Evolutionary conservation across 2,797 vertebrate genomes (phyloP).

Genomic region (Clarias fuscus): DNA sequence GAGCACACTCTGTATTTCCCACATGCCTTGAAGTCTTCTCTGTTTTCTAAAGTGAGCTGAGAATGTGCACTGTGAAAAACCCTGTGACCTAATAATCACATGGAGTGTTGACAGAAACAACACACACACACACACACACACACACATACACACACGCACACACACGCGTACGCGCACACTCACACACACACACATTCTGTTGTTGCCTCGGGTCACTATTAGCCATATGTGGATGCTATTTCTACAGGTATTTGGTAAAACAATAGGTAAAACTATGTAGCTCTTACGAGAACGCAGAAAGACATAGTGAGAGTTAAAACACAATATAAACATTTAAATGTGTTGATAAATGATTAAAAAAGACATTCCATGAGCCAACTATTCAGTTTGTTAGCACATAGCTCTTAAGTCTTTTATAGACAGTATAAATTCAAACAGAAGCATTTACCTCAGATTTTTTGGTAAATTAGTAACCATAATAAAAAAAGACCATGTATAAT

Average conservation of each 20-base stretch:
- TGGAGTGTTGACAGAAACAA: background rate
- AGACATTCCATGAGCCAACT: background rate
- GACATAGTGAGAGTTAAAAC: background rate
- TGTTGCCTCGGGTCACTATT: background rate
- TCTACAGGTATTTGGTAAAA: background rate
- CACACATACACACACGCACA: slow-evolving; percentile 5
- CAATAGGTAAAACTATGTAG: background rate
- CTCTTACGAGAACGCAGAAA: background rate
- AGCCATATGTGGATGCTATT: background rate
- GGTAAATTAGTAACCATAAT: background rate
- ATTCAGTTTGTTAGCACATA: background rate
- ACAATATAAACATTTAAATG: background rate
- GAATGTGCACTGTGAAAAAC: slow-evolving; percentile 24
- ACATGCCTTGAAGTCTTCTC: slow-evolving; percentile 13
- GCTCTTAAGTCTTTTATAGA: background rate
- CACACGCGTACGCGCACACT: background rate
- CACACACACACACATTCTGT: background rate
- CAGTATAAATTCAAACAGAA: background rate
- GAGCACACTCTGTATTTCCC: background rate
- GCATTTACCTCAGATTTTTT: background rate
- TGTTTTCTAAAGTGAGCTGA: background rate
- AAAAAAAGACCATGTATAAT: background rate
- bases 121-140: slow-evolving; percentile 5
- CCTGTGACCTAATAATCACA: slow-evolving; percentile 24
- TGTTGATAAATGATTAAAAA: background rate